A percentile compares a stretch with the other conserved stretches of the same genome.
These are phyloP conservation scores for Apamea epomidion DNA, from an alignment of 2,888 invertebrate genomes.

Conservation along the genomic window DNA sequence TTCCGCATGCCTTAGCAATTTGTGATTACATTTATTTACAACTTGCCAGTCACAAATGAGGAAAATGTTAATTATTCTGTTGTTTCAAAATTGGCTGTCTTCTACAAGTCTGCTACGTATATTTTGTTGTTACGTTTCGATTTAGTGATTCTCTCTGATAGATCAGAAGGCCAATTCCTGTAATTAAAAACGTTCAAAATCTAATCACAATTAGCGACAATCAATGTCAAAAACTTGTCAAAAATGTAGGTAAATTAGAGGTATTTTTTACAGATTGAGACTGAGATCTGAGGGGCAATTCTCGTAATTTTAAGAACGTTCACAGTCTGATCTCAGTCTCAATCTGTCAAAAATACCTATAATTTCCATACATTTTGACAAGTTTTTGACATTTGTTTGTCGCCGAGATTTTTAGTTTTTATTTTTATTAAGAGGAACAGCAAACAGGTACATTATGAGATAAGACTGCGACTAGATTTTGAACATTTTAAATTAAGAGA, in stretches of 20 bases:
- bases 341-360: too few relatives aligned
- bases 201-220: background rate
- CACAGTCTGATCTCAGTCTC: too few relatives aligned
- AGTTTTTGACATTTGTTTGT: too few relatives aligned
- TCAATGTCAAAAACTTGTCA: too few relatives aligned
- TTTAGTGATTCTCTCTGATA: background rate
- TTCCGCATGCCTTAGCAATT: conserved; percentile 68
- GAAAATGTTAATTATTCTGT: conserved; percentile 24
- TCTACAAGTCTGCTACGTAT: background rate
- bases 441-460: too few relatives aligned
- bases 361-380: too few relatives aligned
- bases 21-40: conserved; percentile 59
- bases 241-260: background rate
- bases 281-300: background rate
- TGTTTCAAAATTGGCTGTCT: conserved; percentile 17
- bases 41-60: conserved; percentile 27
- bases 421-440: too few relatives aligned
- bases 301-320: too few relatives aligned
- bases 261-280: background rate
- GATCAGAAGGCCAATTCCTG: background rate
- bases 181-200: background rate
- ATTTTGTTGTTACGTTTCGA: background rate
- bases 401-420: too few relatives aligned
- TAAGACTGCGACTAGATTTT: too few relatives aligned
- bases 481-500: too few relatives aligned